phyloP scores from a whole-genome alignment of 2,113 vertebrate species.

The Andinoacara biseriatus region DNA sequence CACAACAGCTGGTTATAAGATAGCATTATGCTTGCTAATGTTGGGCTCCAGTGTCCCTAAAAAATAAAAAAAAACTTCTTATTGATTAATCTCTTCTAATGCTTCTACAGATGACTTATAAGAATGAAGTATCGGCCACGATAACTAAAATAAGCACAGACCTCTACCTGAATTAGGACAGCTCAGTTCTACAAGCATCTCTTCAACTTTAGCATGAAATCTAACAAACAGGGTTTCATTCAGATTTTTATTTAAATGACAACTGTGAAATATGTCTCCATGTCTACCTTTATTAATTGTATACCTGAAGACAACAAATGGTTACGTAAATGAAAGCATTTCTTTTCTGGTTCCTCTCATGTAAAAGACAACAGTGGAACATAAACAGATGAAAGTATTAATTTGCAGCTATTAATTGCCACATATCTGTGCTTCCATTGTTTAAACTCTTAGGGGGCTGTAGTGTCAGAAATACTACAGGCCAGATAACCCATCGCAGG shows the following conservation, averaged over 20 bases:
- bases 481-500: constrained; percentile 24
- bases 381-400: not conserved
- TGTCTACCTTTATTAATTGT: too few species aligned
- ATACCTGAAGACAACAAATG: too few species aligned
- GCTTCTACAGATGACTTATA: not conserved
- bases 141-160: not conserved
- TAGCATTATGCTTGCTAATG: too few species aligned
- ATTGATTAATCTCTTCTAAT: not conserved
- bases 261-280: not conserved
- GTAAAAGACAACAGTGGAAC: too few species aligned
- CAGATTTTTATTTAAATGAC: not conserved
- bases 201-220: too few species aligned
- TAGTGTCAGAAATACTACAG: constrained; percentile 8
- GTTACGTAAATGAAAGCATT: too few species aligned
- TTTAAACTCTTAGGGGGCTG: not conserved
- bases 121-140: not conserved
- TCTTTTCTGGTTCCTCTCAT: too few species aligned
- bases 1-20: too few species aligned
- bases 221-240: not conserved
- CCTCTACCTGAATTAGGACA: too few species aligned
- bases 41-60: too few species aligned
- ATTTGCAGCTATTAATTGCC: not conserved
- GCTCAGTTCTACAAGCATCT: not conserved
- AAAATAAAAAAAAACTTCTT: too few species aligned
- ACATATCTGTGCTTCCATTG: not conserved